These are phyloP conservation scores for Larimichthys crocea DNA, from an alignment of 2,113 vertebrate genomes.

Conservation along the genomic window DNA sequence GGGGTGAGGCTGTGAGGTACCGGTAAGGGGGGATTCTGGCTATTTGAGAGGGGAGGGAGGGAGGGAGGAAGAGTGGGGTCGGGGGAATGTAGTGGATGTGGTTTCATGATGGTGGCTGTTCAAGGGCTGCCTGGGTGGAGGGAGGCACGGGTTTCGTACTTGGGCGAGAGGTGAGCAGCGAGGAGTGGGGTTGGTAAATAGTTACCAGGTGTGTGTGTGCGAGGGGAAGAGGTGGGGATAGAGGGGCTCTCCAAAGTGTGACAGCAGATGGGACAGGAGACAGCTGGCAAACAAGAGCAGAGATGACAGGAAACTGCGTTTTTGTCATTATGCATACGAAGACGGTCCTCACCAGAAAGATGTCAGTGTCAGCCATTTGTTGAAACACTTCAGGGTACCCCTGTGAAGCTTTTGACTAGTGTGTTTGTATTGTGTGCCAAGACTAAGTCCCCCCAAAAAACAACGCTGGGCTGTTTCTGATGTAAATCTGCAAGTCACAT, in stretches of 20 bases:
- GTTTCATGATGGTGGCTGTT: constrained; percentile 60
- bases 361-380: neutral
- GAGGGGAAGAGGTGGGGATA: constrained; percentile 40
- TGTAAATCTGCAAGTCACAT: neutral
- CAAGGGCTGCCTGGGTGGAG: constrained; percentile 54
- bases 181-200: constrained; percentile 75
- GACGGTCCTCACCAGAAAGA: neutral
- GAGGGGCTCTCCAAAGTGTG: constrained; percentile 59
- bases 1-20: constrained; percentile 42
- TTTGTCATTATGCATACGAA: neutral
- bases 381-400: neutral
- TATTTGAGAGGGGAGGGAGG: constrained; percentile 3
- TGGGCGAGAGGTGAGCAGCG: constrained; percentile 57
- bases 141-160: constrained; percentile 48
- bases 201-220: constrained; percentile 81
- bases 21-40: constrained; percentile 17
- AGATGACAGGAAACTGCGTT: constrained; percentile 4
- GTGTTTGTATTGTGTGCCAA: constrained; percentile 7
- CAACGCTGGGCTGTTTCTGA: neutral
- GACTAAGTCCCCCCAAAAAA: neutral
- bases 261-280: constrained; percentile 78
- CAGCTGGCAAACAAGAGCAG: constrained; percentile 56
- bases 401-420: neutral
- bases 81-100: constrained; percentile 59
- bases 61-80: constrained; percentile 25